Evolutionary conservation across 92 coral and sea anemone species (phyloP), one percentile per base, ranked within the genome.

Genomic region (Siderastrea siderea): DNA sequence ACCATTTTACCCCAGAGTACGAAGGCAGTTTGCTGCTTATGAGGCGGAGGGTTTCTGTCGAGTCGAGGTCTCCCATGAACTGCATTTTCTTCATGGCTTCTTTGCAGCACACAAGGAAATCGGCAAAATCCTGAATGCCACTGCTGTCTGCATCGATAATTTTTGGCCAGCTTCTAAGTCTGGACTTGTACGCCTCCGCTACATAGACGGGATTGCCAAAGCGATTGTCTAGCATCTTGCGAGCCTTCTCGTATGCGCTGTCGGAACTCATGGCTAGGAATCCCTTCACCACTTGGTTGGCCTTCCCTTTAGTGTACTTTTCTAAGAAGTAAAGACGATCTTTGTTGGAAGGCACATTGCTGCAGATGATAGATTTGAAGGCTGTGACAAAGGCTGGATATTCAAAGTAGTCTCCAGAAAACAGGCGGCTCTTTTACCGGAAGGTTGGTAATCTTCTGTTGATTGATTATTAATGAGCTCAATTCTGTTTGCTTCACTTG

Each of bases 201-300:
- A 94, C 95, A 9, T 63, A 77, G 9, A 87, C 83, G 43, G 97
- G 95, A 61, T 94, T 89, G 0, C 98, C 94, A 48, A 89, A 94
- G 6, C 92, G 92, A 26, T 92, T 47, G 71, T 74, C 89, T 1
- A 94, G 91, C 7, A 89, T 74, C 69, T 89, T 91, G 26, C 88
- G 82, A 2, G 95, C 95, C 69, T 92, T 87, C 12, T 38, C 16
- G 51, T 94, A 94, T 5, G 95, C 87, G 19, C 55, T 86, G 15
- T 94, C 90, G 3, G 91, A 85, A 66, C 70, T 76, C 54, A 74
- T 80, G 1, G 92, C 88, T 26, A 91, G 81, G 85, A 85, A 94
- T 14, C 93, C 93, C 59, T 86, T 85, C 11, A 93, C 78, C 38
- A 80, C 85, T n/a, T 88, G 80, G 59, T 92, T 91, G 0, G 94